A percentile compares a stretch with the other conserved stretches of the same genome.
phyloP scores from a whole-genome alignment of 2,797 vertebrate species.

The Euphonia xanthogaster region DNA sequence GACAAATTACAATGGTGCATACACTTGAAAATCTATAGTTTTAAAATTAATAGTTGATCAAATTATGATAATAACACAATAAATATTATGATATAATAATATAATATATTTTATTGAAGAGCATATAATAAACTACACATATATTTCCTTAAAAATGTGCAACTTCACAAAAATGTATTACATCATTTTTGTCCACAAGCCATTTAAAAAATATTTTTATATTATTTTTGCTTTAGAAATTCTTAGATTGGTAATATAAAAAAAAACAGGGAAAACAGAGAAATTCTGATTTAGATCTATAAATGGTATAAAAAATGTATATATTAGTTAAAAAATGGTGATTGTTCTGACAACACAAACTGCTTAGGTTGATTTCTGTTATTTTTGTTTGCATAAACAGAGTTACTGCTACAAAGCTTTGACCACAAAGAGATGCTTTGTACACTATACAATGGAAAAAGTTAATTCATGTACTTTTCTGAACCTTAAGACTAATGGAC shows the following conservation, averaged over 20 bases:
- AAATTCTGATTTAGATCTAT: neutral
- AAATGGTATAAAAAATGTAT: neutral
- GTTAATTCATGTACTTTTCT: neutral
- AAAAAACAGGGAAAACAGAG: neutral
- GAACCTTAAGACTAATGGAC: neutral
- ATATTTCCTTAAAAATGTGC: neutral
- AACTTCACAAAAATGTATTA: neutral
- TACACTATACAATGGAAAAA: neutral
- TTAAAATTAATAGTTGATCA: neutral
- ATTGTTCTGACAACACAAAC: neutral
- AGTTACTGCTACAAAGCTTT: neutral
- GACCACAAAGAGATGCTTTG: neutral
- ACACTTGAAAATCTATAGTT: neutral
- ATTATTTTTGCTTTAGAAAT: neutral
- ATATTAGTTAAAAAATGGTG: neutral
- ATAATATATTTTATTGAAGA: neutral
- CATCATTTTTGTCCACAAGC: neutral
- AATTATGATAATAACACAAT: neutral
- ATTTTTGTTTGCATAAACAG: slow-evolving; percentile 14
- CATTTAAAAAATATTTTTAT: neutral
- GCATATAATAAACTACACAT: neutral
- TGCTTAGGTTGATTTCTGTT: neutral
- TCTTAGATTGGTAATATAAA: neutral
- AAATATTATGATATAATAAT: neutral
- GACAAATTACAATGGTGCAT: neutral